These are phyloP conservation scores for Myzus persicae DNA, from an alignment of 1,140 invertebrate genomes.

Conservation along the genomic window DNA sequence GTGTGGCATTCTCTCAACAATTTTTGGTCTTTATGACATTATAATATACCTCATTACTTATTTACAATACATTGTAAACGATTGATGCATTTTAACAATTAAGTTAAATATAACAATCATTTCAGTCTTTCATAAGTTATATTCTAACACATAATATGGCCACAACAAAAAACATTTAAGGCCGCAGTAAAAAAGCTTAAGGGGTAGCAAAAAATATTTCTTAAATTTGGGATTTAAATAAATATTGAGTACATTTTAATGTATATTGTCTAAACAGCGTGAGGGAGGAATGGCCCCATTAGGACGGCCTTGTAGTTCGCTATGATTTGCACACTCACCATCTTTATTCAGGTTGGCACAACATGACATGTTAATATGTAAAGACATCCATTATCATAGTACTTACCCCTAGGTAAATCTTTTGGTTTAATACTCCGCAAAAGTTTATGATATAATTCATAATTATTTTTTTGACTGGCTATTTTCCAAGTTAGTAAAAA, in stretches of 20 bases:
- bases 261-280: no score
- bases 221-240: no score
- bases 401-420: constrained; percentile 46
- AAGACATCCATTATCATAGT: background rate
- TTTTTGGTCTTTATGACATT: no score
- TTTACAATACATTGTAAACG: no score
- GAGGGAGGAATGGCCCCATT: no score
- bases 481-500: constrained; percentile 48
- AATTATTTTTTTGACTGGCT: constrained; percentile 40
- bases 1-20: no score
- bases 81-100: background rate
- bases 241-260: no score
- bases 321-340: background rate
- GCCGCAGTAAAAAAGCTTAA: no score
- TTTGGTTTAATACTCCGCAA: constrained; percentile 49
- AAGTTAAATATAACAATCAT: background rate
- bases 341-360: background rate
- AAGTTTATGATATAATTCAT: constrained; percentile 25
- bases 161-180: background rate
- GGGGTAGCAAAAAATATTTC: no score
- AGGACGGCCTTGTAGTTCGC: background rate
- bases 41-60: no score
- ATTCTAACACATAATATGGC: background rate
- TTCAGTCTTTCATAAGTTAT: background rate
- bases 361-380: background rate